Evolutionary conservation across 2,797 vertebrate species (phyloP), one percentile per base, ranked within the genome.

Genomic region (Mormyrus hasselquistii): DNA sequence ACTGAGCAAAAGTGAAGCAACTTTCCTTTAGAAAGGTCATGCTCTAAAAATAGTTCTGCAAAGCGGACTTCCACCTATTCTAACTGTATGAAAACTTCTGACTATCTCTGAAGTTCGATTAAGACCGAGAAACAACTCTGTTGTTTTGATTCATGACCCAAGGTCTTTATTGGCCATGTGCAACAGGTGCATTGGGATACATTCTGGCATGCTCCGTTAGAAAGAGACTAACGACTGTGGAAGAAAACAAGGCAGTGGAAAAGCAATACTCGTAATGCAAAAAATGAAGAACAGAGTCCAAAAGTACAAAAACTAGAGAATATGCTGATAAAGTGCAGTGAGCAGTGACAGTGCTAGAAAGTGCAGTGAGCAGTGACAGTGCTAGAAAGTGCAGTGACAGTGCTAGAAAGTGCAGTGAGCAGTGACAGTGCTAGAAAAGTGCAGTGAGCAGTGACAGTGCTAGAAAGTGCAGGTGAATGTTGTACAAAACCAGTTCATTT

Each of bases 21-120:
- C 82, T n/a, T 84, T 84, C 9, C 79, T 50, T 84, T 52, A 47
- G 82, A 49, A 84, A 84, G 82, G 82, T 84, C 47, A 84, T 25
- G 79, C n/a, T 84, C 47, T 84, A 84, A 84, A 84, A 22, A 52
- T 84, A 52, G 73, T 9, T n/a, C 16, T 79, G 73, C 73, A n/a
- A 44, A 79, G 14, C 7, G 16, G 7, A 84, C 41, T 29, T 50
- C 44, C 82, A 84, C 82, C 22, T 84, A 50, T 52, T 84, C 82
- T 84, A 84, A n/a, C n/a, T 84, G n/a, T 6, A 25, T 84, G 47
- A 84, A 52, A 84, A 84, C 82, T 49, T 22, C 1, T 12, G 82
- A 49, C 82, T 49, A 29, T 10, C 47, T 22, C n/a, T 84, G 82
- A 50, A 84, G 82, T 79, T 41, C 73, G 8, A n/a, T 3, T 44